phyloP scores from a whole-genome alignment of 2,888 invertebrate species.

The Desoria tigrina region DNA sequence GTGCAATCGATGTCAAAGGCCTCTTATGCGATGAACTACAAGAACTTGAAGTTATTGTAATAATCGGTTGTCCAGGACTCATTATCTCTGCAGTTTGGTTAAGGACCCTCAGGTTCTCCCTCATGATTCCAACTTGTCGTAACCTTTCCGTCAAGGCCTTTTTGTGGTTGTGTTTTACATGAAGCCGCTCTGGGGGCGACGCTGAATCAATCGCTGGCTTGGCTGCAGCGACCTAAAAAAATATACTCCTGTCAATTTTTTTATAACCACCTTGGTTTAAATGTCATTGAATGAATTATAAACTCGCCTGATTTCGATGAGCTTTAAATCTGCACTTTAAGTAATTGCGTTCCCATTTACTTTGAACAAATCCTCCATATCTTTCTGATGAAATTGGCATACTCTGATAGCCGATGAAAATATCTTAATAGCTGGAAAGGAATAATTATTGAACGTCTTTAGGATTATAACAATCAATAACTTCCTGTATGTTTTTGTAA shows the following conservation, averaged over 20 bases:
- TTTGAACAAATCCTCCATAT: slow-evolving; percentile 40
- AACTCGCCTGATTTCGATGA: slow-evolving; percentile 51
- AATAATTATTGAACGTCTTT: too few relatives aligned
- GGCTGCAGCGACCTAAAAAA: slow-evolving; percentile 46
- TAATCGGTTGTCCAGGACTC: slow-evolving; percentile 16
- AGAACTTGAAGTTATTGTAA: too few relatives aligned
- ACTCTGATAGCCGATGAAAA: not conserved
- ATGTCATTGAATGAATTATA: slow-evolving; percentile 14
- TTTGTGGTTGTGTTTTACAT: slow-evolving; percentile 48
- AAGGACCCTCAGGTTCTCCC: slow-evolving; percentile 49
- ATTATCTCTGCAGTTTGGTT: slow-evolving; percentile 49
- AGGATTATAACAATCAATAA: too few relatives aligned
- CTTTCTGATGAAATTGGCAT: slow-evolving; percentile 51
- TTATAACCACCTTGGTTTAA: not conserved
- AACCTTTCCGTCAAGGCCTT: slow-evolving; percentile 47
- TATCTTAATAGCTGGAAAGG: not conserved
- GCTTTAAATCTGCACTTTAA: slow-evolving; percentile 47
- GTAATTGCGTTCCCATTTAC: slow-evolving; percentile 52
- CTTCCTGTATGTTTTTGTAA: too few relatives aligned
- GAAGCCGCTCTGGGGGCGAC: slow-evolving; percentile 46
- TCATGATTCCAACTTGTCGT: slow-evolving; percentile 47
- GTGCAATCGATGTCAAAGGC: slow-evolving; percentile 40
- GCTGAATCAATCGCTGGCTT: slow-evolving; percentile 50
- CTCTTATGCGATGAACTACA: not conserved
- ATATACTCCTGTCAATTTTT: not conserved